These are phyloP conservation scores for Dynastes hyllus DNA, from an alignment of 2,888 invertebrate species.

Conservation along the genomic window DNA sequence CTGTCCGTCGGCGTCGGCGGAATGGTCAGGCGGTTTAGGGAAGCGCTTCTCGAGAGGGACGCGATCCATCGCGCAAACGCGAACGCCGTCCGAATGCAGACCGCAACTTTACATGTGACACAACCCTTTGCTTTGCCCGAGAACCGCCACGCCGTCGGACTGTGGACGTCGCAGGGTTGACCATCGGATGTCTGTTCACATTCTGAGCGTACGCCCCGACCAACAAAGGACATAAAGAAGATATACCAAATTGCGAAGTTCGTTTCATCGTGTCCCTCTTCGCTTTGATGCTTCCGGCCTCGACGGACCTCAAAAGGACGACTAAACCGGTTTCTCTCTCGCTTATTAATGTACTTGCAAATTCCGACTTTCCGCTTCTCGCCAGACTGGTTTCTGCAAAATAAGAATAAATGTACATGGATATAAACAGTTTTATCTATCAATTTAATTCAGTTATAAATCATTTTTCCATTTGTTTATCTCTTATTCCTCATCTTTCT, in stretches of 20 bases:
- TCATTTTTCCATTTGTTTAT: background rate
- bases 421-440: background rate
- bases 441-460: background rate
- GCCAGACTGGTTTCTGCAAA: background rate
- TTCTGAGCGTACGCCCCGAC: slow-evolving; percentile 57
- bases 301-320: slow-evolving; percentile 56
- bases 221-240: slow-evolving; percentile 63
- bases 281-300: slow-evolving; percentile 51
- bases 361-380: slow-evolving; percentile 9
- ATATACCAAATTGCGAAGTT: slow-evolving; percentile 65
- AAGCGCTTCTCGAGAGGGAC: slow-evolving; percentile 14
- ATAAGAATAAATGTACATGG: slow-evolving; percentile 1
- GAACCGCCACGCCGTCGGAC: slow-evolving; percentile 54
- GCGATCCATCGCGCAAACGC: slow-evolving; percentile 52
- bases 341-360: slow-evolving; percentile 11
- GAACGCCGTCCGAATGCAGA: slow-evolving; percentile 55
- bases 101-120: slow-evolving; percentile 65
- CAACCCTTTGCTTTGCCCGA: slow-evolving; percentile 60
- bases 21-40: slow-evolving; percentile 61
- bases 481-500: background rate
- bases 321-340: slow-evolving; percentile 47
- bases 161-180: slow-evolving; percentile 52
- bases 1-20: background rate
- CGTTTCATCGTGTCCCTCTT: slow-evolving; percentile 50
- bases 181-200: slow-evolving; percentile 56